Evolutionary conservation across 2,888 invertebrate species (phyloP).

Genomic region (Drosophila hawaiiensis): DNA sequence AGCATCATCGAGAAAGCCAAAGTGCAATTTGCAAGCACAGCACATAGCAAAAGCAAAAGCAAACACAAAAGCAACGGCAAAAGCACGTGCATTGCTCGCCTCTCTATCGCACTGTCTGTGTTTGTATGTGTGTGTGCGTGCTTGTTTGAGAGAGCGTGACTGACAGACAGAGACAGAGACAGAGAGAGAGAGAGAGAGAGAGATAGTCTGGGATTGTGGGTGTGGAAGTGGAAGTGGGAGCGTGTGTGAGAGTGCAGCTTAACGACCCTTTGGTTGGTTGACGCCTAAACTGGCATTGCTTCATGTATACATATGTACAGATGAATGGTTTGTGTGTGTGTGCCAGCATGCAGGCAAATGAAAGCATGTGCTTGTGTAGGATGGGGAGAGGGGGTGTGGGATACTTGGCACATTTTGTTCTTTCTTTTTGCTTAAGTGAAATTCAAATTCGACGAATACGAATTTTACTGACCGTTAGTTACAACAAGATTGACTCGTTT

Average conservation of each 20-base stretch:
- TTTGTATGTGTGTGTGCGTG: not conserved
- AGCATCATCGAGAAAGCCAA: slow-evolving; percentile 20
- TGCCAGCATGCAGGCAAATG: not conserved
- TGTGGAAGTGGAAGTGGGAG: slow-evolving; percentile 22
- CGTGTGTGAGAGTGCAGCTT: slow-evolving; percentile 41
- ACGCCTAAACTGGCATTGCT: slow-evolving; percentile 9
- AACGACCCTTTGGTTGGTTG: slow-evolving; percentile 53
- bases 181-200: slow-evolving; percentile 14
- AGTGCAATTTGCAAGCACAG: slow-evolving; percentile 52
- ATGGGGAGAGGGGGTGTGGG: not conserved
- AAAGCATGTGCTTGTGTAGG: not conserved
- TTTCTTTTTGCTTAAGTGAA: not conserved
- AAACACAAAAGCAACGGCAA: slow-evolving; percentile 25
- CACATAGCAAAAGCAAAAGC: slow-evolving; percentile 30
- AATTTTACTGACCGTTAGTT: slow-evolving; percentile 31
- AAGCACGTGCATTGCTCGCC: slow-evolving; percentile 52
- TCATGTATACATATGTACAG: slow-evolving; percentile 8
- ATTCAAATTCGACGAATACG: not conserved
- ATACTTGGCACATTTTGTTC: not conserved
- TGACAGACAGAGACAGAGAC: slow-evolving; percentile 9
- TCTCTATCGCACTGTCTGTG: slow-evolving; percentile 24
- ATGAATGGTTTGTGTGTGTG: not conserved
- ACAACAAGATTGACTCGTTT: slow-evolving; percentile 43
- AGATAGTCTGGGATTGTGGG: slow-evolving; percentile 14
- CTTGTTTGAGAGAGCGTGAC: slow-evolving; percentile 2